Base-by-base conservation (phyloP, 1,140 invertebrate genomes). In the Halictus rubicundus region DNA sequence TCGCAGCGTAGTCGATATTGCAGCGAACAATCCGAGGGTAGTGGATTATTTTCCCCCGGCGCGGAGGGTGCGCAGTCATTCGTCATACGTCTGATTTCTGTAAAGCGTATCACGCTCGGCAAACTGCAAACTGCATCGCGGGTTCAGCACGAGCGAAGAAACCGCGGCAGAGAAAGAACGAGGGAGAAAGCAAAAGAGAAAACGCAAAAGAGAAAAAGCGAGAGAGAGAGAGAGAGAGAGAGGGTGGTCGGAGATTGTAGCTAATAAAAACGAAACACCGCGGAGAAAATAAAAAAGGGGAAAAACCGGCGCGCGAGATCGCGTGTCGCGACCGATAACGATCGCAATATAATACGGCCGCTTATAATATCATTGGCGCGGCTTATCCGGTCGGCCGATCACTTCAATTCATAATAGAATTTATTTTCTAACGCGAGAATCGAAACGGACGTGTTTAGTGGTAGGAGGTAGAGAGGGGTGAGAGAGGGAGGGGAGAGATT, bases 331-430 rank as follows among this genome's bases (percentile, higher is more conserved):
- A 1, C 14, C 46, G 76, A 78, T 65, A 64, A 32, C 23, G n/a
- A 78, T 78, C 76, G 23, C 37, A n/a, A 63, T 21, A 65, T 64
- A 72, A 78, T 72, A 78, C 21, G 2, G 19, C 46, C 76, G 49
- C 60, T 78, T 64, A 46, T 71, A 71, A 78, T 57, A 72, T 78
- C 68, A 65, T 78, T 54, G 59, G 12, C 7, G 19, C 14, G 23
- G 23, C 5, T 63, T 64, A 72, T 78, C 76, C 14, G 0, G 1
- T 19, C 16, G 12, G 19, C 27, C 32, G 46, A 78, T 78, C 76
- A 12, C 21, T 16, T 25, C n/a, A 12, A 60, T 76, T 25, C 54
- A 27, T 68, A 42, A 76, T 76, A 49, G 27, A 60, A 68, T 76
- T 76, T 68, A 76, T 46, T 76, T 25, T n/a, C 32, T 12, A 9